A percentile compares a stretch with the other conserved stretches of the same genome.
Conservation (phyloP, 2,888 invertebrate genomes). For the Chloroclystis v-ata region DNA sequence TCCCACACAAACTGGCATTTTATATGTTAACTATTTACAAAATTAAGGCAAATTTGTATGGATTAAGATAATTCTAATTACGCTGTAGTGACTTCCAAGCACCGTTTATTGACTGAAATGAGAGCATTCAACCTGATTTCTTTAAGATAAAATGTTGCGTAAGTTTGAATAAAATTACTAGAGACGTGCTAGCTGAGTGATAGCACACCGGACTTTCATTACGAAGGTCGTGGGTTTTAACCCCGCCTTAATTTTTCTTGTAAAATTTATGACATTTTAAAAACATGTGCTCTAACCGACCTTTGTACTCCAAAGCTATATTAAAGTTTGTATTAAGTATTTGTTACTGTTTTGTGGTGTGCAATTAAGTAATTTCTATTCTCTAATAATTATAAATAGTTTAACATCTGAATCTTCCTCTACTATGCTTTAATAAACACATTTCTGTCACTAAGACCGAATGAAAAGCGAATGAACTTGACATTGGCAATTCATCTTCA, state of each 20-base stretch:
- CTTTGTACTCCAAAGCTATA: too few relatives aligned
- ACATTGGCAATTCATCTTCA: constrained; percentile 18
- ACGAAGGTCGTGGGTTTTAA: too few relatives aligned
- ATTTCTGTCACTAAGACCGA: constrained; percentile 7
- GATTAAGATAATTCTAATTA: constrained; percentile 1
- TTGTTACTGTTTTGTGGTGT: too few relatives aligned
- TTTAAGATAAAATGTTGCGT: too few relatives aligned
- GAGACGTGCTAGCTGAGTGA: too few relatives aligned
- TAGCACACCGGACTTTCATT: too few relatives aligned
- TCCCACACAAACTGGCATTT: constrained; percentile 3
- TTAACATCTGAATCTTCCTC: not conserved
- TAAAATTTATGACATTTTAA: too few relatives aligned
- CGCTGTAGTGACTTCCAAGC: constrained; percentile 1
- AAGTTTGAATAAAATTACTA: too few relatives aligned
- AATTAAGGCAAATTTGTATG: constrained; percentile 9
- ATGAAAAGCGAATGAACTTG: constrained; percentile 21
- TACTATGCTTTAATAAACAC: constrained; percentile 6
- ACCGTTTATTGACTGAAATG: not conserved
- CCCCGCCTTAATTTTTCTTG: too few relatives aligned
- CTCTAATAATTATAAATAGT: not conserved
- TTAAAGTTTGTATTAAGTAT: too few relatives aligned
- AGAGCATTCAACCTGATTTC: not conserved
- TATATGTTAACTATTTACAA: constrained; percentile 1
- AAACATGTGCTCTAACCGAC: too few relatives aligned
- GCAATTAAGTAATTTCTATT: too few relatives aligned